A percentile compares a stretch with the other conserved stretches of the same genome.
These are phyloP conservation scores for Cacatua alba DNA, from an alignment of 2,113 vertebrate species.

Conservation along the genomic window DNA sequence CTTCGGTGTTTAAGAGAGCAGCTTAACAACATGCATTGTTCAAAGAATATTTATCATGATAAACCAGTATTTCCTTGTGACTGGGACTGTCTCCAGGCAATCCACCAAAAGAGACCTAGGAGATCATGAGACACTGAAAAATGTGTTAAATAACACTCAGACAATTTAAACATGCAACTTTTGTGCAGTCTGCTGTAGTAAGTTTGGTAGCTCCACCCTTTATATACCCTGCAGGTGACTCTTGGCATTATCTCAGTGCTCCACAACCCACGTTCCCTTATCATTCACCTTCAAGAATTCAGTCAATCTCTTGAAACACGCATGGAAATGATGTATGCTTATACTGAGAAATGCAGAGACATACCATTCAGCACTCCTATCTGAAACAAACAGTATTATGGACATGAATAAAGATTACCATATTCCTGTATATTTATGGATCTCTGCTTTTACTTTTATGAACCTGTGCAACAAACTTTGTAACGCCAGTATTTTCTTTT, in stretches of 20 bases:
- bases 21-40: neutral
- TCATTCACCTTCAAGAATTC: slow-evolving; percentile 42
- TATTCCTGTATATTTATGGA: neutral
- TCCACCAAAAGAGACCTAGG: neutral
- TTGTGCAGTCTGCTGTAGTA: neutral
- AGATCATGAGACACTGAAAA: neutral
- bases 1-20: neutral
- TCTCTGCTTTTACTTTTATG: neutral
- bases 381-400: neutral
- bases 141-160: neutral
- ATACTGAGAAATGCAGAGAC: neutral
- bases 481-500: neutral
- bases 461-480: neutral
- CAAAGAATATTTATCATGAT: neutral
- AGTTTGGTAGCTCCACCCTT: neutral
- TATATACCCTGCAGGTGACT: slow-evolving; percentile 6
- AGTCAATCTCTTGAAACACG: neutral
- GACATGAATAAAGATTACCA: neutral
- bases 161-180: neutral
- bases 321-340: neutral
- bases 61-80: neutral
- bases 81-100: neutral
- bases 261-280: slow-evolving; percentile 46
- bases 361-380: neutral
- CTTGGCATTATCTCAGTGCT: slow-evolving; percentile 1